Base-by-base conservation (phyloP, 1,140 invertebrate species). In the Hycleus cichorii region DNA sequence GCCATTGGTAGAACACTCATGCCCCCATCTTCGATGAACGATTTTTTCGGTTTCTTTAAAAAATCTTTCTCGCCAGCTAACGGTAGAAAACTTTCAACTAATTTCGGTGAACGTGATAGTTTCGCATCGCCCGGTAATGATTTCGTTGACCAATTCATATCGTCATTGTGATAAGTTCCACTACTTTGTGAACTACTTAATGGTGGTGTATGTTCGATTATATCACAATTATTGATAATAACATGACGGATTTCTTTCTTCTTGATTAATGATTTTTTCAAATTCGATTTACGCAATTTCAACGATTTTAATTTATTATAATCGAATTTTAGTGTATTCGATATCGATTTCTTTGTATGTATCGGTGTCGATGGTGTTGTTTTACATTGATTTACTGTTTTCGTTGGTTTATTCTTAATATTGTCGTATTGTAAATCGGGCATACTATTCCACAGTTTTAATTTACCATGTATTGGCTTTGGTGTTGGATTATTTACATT, bases 21-120 rank as follows among this genome's bases (percentile, higher is more conserved):
- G n/a, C 80, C 76, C 26, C 81, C 78, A 69, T 83, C 82, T 66
- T 86, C 83, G 64, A 86, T 83, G 47, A 86, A 83, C 45, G 78
- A 81, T 51, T 82, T 82, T n/a, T 76, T 79, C 4, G 76, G 74
- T 4, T 70, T 62, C 12, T 74, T 77, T 59, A 74, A 72, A n/a
- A 77, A 73, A 42, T 79, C 77, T 46, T 83, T 83, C 49, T 79
- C 75, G 1, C 81, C 80, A 45, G 78, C 74, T 24, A 74, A 62
- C 5, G 76, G 73, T 44, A 76, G 49, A 49, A 73, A 70, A 54
- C 60, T 65, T 56, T 72, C 71, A 50, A 69, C 71, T 5, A 72
- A 64, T 45, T 56, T 54, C 6, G 65, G 64, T 39, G 61, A 65
- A 43, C 61, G 59, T 2, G 58, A 57, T 25, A 58, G 49, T 25